phyloP scores from a whole-genome alignment of 1,140 invertebrate species.

The Dolichoris vasculosae region DNA sequence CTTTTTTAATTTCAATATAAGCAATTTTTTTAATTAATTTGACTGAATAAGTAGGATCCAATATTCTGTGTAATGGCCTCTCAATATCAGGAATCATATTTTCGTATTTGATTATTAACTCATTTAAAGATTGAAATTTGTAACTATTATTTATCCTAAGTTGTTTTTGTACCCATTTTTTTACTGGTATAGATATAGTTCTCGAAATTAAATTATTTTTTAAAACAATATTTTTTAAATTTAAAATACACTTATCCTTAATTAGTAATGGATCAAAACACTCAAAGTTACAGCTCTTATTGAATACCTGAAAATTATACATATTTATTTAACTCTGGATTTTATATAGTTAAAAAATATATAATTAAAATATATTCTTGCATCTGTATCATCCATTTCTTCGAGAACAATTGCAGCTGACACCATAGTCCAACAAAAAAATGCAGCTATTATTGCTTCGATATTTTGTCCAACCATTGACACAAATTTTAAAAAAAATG shows the following conservation, averaged over 20 bases:
- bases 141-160: constrained; percentile 50
- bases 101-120: constrained; percentile 56
- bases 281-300: constrained; percentile 67
- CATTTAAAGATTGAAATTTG: constrained; percentile 52
- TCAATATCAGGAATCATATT: constrained; percentile 54
- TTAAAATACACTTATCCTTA: constrained; percentile 55
- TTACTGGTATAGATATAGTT: constrained; percentile 26
- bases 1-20: constrained; percentile 54
- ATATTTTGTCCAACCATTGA: constrained; percentile 48
- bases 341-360: neutral
- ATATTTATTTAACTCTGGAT: constrained; percentile 27
- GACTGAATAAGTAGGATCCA: constrained; percentile 62
- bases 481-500: constrained; percentile 61
- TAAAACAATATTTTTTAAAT: constrained; percentile 51
- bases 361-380: constrained; percentile 52
- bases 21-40: constrained; percentile 61
- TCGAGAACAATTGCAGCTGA: constrained; percentile 59
- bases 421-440: constrained; percentile 63
- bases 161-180: constrained; percentile 53
- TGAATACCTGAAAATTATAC: constrained; percentile 64
- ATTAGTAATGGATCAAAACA: constrained; percentile 63
- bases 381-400: constrained; percentile 68
- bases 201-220: constrained; percentile 44
- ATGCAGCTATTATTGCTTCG: constrained; percentile 51
- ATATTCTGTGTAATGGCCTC: constrained; percentile 55